Percentiles rank a stretch among this genome's conserved stretches.
Conservation (phyloP, 1,140 invertebrate genomes). For the Popillia japonica region DNA sequence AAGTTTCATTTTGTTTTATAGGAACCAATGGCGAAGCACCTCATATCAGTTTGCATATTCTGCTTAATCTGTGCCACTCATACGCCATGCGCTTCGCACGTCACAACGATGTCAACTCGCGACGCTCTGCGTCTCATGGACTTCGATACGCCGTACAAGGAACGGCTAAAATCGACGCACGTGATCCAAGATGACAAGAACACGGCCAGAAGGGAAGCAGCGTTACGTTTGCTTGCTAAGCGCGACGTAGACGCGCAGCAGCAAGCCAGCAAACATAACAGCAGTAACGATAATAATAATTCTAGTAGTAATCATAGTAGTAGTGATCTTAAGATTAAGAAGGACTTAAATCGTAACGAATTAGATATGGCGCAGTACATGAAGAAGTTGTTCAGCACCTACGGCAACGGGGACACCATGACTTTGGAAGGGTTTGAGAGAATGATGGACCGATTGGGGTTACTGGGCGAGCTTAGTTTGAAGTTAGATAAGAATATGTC, state of each 20-base stretch:
- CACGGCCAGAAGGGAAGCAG: not conserved
- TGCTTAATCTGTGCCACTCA: conserved; percentile 79
- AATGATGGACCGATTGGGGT: conserved; percentile 69
- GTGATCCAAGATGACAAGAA: conserved; percentile 43
- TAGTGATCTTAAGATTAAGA: conserved; percentile 24
- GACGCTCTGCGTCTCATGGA: conserved; percentile 47
- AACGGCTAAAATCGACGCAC: conserved; percentile 53
- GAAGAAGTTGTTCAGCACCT: conserved; percentile 63
- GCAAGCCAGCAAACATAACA: not conserved
- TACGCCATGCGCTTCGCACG: conserved; percentile 72
- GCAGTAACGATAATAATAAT: conserved; percentile 1
- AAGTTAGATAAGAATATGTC: conserved; percentile 61
- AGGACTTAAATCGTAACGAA: conserved; percentile 16
- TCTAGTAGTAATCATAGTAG: not conserved
- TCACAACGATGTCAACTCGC: conserved; percentile 47
- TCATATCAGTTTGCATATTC: conserved; percentile 80
- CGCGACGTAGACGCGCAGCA: not conserved
- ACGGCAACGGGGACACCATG: conserved; percentile 68
- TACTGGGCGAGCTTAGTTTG: conserved; percentile 56
- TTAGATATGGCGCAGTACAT: conserved; percentile 24
- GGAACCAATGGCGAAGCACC: conserved; percentile 64
- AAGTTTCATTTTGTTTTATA: conserved; percentile 34
- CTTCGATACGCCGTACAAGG: conserved; percentile 50
- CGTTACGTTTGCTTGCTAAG: conserved; percentile 8
- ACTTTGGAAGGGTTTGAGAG: conserved; percentile 72